A percentile compares a stretch with the other conserved stretches of the same genome.
Evolutionary conservation across 1,140 invertebrate genomes (phyloP).

Genomic region (Drosophila gunungcola): DNA sequence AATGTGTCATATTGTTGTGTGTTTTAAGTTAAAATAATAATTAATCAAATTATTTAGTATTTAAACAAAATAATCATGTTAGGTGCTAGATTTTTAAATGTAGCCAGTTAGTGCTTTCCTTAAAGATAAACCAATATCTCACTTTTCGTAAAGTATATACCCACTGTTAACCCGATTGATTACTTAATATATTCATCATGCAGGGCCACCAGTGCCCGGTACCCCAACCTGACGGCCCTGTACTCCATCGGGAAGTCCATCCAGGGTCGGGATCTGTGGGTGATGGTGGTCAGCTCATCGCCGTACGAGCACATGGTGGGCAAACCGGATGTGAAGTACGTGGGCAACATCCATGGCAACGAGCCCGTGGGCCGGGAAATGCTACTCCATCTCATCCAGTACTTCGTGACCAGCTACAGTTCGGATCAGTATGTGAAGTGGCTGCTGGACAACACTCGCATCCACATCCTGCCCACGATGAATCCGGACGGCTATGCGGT

Average conservation of each 20-base stretch:
- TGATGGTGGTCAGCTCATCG: constrained; percentile 95
- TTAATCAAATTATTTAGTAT: no score
- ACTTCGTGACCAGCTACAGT: constrained; percentile 92
- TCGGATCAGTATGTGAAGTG: constrained; percentile 92
- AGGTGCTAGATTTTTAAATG: no score
- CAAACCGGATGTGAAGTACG: constrained; percentile 96
- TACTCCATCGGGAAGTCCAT: constrained; percentile 97
- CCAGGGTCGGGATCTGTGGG: constrained; percentile 96
- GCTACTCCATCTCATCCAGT: constrained; percentile 94
- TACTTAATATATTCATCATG: not conserved
- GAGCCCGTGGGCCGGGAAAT: constrained; percentile 95
- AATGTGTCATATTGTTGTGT: no score
- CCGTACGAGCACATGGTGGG: constrained; percentile 96
- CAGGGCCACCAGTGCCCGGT: constrained; percentile 89
- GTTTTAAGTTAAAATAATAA: no score
- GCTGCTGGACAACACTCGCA: constrained; percentile 94
- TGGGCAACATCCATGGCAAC: constrained; percentile 96
- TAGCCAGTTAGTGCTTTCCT: no score
- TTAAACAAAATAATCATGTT: no score
- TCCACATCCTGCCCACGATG: constrained; percentile 97
- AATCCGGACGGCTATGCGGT: constrained; percentile 96
- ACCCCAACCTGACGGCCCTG: constrained; percentile 93
- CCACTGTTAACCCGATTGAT: no score
- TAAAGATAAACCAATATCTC: no score
- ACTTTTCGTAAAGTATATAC: no score